Conservation (phyloP, 1,140 invertebrate species). For the Drosophila mojavensis region DNA sequence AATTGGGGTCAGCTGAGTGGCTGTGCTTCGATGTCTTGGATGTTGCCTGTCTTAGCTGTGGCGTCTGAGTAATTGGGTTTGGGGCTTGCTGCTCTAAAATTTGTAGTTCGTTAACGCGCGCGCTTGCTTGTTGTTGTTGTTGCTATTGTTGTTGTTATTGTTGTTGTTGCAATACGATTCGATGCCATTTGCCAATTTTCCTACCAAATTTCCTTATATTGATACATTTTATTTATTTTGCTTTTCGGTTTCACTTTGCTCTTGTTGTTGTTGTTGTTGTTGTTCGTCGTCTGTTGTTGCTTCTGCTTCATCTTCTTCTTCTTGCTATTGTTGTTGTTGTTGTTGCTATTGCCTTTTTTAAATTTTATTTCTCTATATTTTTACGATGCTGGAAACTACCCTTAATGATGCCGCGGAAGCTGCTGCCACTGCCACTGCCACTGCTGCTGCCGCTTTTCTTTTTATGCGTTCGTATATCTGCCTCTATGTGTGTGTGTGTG, state of each 20-base stretch:
- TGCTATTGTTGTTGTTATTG: not conserved
- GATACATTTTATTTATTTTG: constrained; percentile 67
- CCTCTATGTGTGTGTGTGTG: constrained; percentile 13
- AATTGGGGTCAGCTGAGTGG: not conserved
- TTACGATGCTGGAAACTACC: constrained; percentile 79
- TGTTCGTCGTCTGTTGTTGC: constrained; percentile 34
- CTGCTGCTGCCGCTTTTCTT: constrained; percentile 51
- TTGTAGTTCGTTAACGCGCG: constrained; percentile 51
- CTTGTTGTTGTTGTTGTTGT: constrained; percentile 35
- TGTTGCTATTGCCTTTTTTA: constrained; percentile 50
- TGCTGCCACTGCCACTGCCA: constrained; percentile 46
- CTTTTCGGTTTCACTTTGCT: constrained; percentile 48
- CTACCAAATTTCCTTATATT: constrained; percentile 63
- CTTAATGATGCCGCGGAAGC: constrained; percentile 73
- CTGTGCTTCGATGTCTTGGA: not conserved
- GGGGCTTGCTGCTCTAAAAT: constrained; percentile 52
- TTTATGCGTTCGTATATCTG: constrained; percentile 20
- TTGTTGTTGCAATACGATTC: not conserved
- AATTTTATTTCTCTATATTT: constrained; percentile 82
- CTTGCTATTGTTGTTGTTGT: constrained; percentile 25
- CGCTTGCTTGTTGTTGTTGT: not conserved
- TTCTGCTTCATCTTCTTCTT: constrained; percentile 24
- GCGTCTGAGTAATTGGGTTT: constrained; percentile 11
- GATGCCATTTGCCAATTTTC: constrained; percentile 44
- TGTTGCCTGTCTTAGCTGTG: not conserved